Percentiles rank a stretch among this genome's conserved stretches.
Conservation (phyloP, 1,140 invertebrate genomes). For the Drosophila varians region DNA sequence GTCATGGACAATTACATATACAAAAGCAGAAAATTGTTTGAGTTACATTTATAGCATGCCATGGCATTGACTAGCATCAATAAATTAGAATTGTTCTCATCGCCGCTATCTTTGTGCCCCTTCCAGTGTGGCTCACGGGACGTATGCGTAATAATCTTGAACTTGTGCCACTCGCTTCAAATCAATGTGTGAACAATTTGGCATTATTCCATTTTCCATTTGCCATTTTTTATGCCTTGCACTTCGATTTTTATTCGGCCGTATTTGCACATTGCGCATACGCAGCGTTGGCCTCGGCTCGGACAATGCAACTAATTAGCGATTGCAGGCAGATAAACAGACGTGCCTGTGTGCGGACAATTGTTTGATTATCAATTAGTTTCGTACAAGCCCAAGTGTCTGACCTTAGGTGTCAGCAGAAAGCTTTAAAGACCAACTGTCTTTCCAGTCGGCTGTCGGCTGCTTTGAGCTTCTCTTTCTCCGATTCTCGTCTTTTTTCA, state of each 20-base stretch:
- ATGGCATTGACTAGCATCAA: conserved; percentile 57
- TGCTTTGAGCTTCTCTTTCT: no score
- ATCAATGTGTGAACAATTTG: background rate
- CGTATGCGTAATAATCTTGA: conserved; percentile 73
- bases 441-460: no score
- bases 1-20: conserved; percentile 57
- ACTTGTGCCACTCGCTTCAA: conserved; percentile 43
- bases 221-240: conserved; percentile 30
- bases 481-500: background rate
- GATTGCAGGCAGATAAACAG: conserved; percentile 42
- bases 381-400: conserved; percentile 34
- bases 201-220: conserved; percentile 6
- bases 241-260: conserved; percentile 36
- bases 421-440: conserved; percentile 34
- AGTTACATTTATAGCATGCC: conserved; percentile 59
- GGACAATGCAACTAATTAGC: conserved; percentile 65
- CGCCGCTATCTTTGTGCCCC: conserved; percentile 3
- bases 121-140: conserved; percentile 11
- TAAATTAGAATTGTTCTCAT: conserved; percentile 60
- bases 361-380: conserved; percentile 78
- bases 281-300: conserved; percentile 58
- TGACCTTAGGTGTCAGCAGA: conserved; percentile 36
- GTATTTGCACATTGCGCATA: conserved; percentile 75
- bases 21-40: conserved; percentile 34
- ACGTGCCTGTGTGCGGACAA: conserved; percentile 18